Evolutionary conservation across 2,113 vertebrate genomes (phyloP).

Genomic region (Daphoenositta chrysoptera): DNA sequence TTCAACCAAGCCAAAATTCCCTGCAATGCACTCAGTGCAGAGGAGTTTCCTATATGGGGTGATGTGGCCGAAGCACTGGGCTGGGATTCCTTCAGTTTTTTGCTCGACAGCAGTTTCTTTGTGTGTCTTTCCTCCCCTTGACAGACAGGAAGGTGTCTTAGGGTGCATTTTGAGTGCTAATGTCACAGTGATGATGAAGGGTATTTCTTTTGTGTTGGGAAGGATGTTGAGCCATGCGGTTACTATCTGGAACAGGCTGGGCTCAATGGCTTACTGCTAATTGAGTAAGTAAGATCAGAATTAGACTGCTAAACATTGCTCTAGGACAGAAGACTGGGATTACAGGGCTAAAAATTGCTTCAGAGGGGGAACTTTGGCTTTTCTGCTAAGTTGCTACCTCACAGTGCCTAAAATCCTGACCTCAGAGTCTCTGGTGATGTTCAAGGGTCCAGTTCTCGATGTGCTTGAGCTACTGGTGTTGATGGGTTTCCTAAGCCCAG

Average conservation of each 20-base stretch:
- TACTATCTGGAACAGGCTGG: background rate
- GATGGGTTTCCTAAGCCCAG: background rate
- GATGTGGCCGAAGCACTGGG: fast-evolving
- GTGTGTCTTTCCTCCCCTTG: background rate
- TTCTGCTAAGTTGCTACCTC: background rate
- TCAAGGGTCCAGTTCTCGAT: background rate
- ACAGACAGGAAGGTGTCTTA: background rate
- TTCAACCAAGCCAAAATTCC: background rate
- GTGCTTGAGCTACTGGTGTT: background rate
- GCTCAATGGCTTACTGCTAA: slow-evolving; percentile 50
- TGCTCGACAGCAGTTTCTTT: background rate
- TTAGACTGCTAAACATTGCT: slow-evolving; percentile 47
- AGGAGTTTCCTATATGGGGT: background rate
- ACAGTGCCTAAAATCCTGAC: slow-evolving; percentile 1
- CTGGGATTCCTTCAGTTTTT: background rate
- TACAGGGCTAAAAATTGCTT: slow-evolving; percentile 47
- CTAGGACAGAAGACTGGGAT: slow-evolving; percentile 2
- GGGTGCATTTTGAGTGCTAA: fast-evolving
- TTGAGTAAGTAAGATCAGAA: slow-evolving; percentile 44
- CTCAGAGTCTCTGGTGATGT: background rate
- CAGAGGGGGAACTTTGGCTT: background rate
- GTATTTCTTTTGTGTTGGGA: background rate
- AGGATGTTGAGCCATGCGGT: background rate
- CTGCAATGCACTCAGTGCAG: background rate
- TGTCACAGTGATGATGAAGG: background rate